Evolutionary conservation across 2,888 invertebrate genomes (phyloP).

Genomic region (Andrena chrysosceles): DNA sequence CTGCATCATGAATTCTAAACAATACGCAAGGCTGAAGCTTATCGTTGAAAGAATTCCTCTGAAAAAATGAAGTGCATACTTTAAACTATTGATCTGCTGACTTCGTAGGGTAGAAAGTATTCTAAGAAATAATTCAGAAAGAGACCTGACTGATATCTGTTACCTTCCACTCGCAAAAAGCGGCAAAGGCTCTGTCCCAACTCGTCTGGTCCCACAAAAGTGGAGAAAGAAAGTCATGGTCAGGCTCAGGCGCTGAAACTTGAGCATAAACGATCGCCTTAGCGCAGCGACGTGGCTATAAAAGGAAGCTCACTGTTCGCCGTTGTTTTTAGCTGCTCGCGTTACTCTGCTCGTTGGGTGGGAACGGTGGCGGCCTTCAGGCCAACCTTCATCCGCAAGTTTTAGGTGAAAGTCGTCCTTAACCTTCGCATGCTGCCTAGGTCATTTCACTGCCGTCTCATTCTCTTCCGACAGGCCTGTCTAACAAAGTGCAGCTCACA

Average conservation of each 20-base stretch:
- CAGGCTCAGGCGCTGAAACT: background rate
- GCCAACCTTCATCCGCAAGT: constrained; percentile 44
- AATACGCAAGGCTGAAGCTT: too few relatives aligned
- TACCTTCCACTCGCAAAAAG: too few relatives aligned
- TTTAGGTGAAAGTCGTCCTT: constrained; percentile 60
- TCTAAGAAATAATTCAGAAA: too few relatives aligned
- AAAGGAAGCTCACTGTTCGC: background rate
- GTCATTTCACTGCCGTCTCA: constrained; percentile 52
- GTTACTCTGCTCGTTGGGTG: background rate
- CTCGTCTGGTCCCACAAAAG: background rate
- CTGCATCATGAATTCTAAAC: too few relatives aligned
- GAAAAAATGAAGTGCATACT: too few relatives aligned
- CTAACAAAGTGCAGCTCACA: constrained; percentile 30
- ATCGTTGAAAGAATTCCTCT: too few relatives aligned
- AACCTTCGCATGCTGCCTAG: constrained; percentile 53
- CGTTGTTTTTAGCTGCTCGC: background rate
- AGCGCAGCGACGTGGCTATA: background rate
- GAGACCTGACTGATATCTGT: too few relatives aligned
- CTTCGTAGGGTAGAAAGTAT: too few relatives aligned
- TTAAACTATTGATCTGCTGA: too few relatives aligned
- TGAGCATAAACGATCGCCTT: background rate
- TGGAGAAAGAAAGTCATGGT: background rate
- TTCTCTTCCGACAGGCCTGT: constrained; percentile 45
- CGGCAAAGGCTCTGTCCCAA: too few relatives aligned
- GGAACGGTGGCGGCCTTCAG: constrained; percentile 25